A percentile compares a stretch with the other conserved stretches of the same genome.
phyloP scores from a whole-genome alignment of 2,888 invertebrate genomes.

The Amiota mariae region DNA sequence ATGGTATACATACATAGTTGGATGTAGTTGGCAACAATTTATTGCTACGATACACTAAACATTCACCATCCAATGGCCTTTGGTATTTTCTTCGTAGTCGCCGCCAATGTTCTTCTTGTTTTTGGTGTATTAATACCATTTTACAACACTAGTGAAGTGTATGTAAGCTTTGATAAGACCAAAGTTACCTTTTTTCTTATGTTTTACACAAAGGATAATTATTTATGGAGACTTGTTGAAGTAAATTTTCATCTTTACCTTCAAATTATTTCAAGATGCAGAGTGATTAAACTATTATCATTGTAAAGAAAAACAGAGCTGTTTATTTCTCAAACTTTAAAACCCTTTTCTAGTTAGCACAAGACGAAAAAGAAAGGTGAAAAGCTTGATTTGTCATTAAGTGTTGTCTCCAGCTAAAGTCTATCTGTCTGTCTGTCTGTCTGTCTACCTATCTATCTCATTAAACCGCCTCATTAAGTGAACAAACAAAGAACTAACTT shows the following conservation, averaged over 20 bases:
- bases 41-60: no score
- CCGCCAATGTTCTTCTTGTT: no score
- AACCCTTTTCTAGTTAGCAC: no score
- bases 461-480: conserved; percentile 1
- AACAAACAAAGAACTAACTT: neutral
- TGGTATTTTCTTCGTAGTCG: no score
- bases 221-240: no score
- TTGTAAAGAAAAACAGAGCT: neutral
- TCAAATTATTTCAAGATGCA: conserved; percentile 12
- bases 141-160: no score
- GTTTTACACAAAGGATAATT: neutral
- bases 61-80: no score
- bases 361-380: neutral
- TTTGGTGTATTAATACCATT: no score
- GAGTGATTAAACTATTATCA: neutral
- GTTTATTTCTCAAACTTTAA: neutral
- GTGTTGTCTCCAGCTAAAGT: neutral
- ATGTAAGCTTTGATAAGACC: no score
- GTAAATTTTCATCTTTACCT: neutral
- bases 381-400: conserved; percentile 22
- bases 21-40: neutral
- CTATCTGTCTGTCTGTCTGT: neutral
- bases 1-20: neutral
- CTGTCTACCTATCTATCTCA: neutral
- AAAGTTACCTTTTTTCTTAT: no score